Conservation (phyloP, 2,113 vertebrate genomes). For the Mohoua ochrocephala region DNA sequence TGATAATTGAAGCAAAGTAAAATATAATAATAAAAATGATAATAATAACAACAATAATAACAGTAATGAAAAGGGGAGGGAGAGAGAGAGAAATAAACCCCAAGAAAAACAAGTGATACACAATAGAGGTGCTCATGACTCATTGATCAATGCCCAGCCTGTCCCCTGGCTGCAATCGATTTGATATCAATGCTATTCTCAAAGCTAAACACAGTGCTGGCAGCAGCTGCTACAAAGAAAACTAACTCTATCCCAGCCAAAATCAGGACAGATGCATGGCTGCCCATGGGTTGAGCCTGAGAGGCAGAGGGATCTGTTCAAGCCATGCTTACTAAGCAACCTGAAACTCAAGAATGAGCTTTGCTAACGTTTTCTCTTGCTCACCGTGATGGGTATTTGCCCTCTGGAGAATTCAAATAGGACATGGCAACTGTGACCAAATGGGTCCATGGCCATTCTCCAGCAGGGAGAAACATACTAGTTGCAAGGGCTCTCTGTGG, state of each 20-base stretch:
- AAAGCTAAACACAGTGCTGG: rapidly evolving
- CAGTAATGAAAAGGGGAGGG: not conserved
- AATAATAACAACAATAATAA: not conserved
- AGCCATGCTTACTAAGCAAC: not conserved
- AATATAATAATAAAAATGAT: not conserved
- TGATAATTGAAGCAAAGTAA: not conserved
- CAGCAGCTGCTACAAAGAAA: not conserved
- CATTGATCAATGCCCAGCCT: not conserved
- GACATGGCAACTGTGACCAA: not conserved
- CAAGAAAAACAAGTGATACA: not conserved
- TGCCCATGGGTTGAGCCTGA: not conserved
- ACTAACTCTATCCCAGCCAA: not conserved
- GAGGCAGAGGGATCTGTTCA: not conserved
- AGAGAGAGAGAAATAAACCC: not conserved
- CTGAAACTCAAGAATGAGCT: not conserved
- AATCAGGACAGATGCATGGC: not conserved
- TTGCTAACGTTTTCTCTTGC: not conserved
- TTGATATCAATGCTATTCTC: not conserved
- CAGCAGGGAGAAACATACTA: not conserved
- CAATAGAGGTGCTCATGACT: not conserved
- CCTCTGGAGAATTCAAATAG: not conserved
- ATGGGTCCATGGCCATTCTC: not conserved
- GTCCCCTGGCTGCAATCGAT: not conserved
- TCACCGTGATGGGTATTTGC: not conserved
- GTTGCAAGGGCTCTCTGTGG: not conserved